Conservation (phyloP, 2,888 invertebrate species). For the Diplazon laetatorius region DNA sequence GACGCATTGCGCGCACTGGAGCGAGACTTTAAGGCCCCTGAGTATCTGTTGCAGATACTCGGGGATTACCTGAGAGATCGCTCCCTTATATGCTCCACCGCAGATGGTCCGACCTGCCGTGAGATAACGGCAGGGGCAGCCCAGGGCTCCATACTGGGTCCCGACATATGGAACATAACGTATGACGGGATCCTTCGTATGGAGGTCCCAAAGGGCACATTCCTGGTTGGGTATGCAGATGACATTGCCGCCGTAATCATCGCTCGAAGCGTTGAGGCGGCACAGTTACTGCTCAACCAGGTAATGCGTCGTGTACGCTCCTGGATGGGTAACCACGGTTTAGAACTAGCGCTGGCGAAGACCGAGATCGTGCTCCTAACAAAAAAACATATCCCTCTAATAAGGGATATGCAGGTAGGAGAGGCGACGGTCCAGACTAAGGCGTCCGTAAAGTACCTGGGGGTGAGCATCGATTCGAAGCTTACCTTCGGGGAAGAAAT, state of each 20-base stretch:
- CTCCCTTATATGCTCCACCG: constrained; percentile 53
- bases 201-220: constrained; percentile 49
- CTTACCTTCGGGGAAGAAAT: constrained; percentile 64
- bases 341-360: constrained; percentile 60
- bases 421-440: constrained; percentile 42
- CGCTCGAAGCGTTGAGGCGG: constrained; percentile 44
- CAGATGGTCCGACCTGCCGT: constrained; percentile 42
- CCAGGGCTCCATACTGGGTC: constrained; percentile 65
- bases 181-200: constrained; percentile 62
- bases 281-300: constrained; percentile 36
- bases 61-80: constrained; percentile 61
- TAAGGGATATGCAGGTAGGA: constrained; percentile 38
- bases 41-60: constrained; percentile 52
- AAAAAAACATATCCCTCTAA: constrained; percentile 55
- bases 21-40: constrained; percentile 37
- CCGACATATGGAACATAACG: constrained; percentile 66
- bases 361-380: constrained; percentile 63
- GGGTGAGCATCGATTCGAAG: constrained; percentile 61
- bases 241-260: constrained; percentile 59
- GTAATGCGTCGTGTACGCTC: constrained; percentile 12
- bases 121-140: constrained; percentile 60
- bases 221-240: constrained; percentile 63
- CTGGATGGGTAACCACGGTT: constrained; percentile 45
- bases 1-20: constrained; percentile 51
- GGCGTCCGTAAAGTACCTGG: constrained; percentile 66